phyloP scores from a whole-genome alignment of 2,888 invertebrate species.

The Temnothorax ravouxi region DNA sequence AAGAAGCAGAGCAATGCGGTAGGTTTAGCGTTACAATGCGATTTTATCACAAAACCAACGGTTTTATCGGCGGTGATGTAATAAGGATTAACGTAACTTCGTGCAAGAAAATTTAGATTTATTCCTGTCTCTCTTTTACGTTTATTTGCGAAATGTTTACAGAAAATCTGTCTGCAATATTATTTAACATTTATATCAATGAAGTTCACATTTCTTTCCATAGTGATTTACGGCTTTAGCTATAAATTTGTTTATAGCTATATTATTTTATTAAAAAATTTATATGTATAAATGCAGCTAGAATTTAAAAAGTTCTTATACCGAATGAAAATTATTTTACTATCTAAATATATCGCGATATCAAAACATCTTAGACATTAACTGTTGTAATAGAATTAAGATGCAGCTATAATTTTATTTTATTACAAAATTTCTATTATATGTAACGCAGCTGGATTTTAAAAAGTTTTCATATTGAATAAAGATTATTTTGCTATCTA shows the following conservation, averaged over 20 bases:
- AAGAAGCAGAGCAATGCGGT: constrained; percentile 58
- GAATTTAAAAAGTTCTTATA: not conserved
- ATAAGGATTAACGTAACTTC: constrained; percentile 31
- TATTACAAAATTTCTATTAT: not conserved
- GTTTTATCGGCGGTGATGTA: constrained; percentile 41
- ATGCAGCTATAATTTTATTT: not conserved
- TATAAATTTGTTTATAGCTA: not conserved
- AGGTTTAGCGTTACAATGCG: constrained; percentile 29
- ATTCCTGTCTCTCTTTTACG: not conserved
- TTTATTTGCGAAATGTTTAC: not conserved
- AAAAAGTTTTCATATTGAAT: not conserved
- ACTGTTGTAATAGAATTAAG: constrained; percentile 7
- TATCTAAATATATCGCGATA: not conserved
- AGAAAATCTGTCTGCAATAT: not conserved
- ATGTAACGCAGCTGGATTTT: not conserved
- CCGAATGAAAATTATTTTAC: not conserved
- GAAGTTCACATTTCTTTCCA: not conserved
- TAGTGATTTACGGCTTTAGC: not conserved
- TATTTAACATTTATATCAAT: not conserved
- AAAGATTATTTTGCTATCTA: not conserved
- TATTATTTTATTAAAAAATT: not conserved
- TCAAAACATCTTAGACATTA: not conserved
- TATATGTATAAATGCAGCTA: not conserved
- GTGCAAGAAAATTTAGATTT: constrained; percentile 24
- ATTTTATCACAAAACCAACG: constrained; percentile 38